Evolutionary conservation across 2,888 invertebrate species (phyloP).

Genomic region (Dendrolimus pini): DNA sequence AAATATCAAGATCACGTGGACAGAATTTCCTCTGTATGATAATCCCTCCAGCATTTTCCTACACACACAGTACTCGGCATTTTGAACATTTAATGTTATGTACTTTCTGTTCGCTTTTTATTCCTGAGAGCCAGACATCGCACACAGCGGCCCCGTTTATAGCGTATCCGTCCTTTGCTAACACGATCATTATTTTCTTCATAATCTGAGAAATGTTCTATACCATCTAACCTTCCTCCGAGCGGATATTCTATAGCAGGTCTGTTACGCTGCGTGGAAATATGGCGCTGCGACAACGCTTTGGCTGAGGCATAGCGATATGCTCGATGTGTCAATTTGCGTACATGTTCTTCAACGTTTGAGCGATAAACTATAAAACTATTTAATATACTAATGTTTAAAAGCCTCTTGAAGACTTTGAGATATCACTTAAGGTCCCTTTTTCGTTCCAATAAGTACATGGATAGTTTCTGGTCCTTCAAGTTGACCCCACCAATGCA

Average conservation of each 20-base stretch:
- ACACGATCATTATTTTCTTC: too few relatives aligned
- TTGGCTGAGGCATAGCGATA: neutral
- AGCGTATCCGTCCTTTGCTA: too few relatives aligned
- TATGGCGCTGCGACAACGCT: neutral
- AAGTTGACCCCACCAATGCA: slow-evolving; percentile 17
- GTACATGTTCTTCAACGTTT: neutral
- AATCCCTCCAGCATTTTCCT: too few relatives aligned
- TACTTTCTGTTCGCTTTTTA: too few relatives aligned
- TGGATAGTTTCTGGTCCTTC: slow-evolving; percentile 19
- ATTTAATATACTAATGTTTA: slow-evolving; percentile 15
- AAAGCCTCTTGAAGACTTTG: slow-evolving; percentile 14
- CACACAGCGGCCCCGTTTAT: too few relatives aligned
- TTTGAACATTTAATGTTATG: too few relatives aligned
- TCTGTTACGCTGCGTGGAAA: neutral
- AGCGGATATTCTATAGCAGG: neutral
- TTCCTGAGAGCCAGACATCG: too few relatives aligned
- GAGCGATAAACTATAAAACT: slow-evolving; percentile 4
- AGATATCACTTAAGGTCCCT: slow-evolving; percentile 15
- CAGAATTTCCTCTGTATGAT: slow-evolving; percentile 1
- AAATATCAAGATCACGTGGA: slow-evolving; percentile 1
- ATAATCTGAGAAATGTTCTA: too few relatives aligned
- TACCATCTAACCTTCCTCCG: too few relatives aligned
- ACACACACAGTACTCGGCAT: too few relatives aligned
- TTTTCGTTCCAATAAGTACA: slow-evolving; percentile 17
- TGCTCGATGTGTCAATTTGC: neutral